A percentile compares a stretch with the other conserved stretches of the same genome.
phyloP scores from a whole-genome alignment of 2,888 invertebrate genomes.

The Altica lythri region DNA sequence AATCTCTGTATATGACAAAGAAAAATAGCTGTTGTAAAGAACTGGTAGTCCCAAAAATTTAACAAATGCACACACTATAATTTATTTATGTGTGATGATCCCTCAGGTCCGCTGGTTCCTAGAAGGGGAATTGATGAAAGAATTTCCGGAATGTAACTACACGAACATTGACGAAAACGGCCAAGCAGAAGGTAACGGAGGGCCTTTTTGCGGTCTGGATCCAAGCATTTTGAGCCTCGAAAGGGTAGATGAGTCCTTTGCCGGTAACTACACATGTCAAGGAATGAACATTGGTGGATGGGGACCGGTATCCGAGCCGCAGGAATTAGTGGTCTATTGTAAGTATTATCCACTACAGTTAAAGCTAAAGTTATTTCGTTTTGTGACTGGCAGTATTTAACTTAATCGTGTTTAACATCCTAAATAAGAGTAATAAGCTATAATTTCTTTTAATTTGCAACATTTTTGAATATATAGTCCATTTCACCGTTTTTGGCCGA shows the following conservation, averaged over 20 bases:
- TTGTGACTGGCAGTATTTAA: too few species aligned
- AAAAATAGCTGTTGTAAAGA: too few species aligned
- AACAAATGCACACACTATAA: constrained; percentile 10
- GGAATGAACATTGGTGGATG: constrained; percentile 89
- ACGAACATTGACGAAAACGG: constrained; percentile 52
- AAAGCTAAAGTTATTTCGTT: too few species aligned
- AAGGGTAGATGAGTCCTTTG: constrained; percentile 84
- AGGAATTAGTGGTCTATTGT: constrained; percentile 83
- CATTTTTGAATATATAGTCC: too few species aligned
- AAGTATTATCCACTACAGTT: too few species aligned
- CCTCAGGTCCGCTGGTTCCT: constrained; percentile 75
- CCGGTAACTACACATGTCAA: constrained; percentile 92
- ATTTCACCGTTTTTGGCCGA: too few species aligned
- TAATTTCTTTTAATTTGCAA: too few species aligned
- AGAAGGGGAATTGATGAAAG: constrained; percentile 80
- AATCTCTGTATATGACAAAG: too few species aligned
- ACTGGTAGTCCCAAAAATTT: too few species aligned
- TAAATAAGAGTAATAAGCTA: too few species aligned
- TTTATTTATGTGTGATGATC: constrained; percentile 11
- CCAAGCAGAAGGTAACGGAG: constrained; percentile 57
- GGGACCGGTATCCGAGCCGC: constrained; percentile 78
- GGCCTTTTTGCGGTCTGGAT: constrained; percentile 81
- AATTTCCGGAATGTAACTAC: constrained; percentile 79
- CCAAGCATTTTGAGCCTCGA: constrained; percentile 84
- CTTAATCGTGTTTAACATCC: too few species aligned